Percentiles rank a stretch among this genome's conserved stretches.
phyloP scores from a whole-genome alignment of 2,113 vertebrate species.

The Salvelinus sp. region DNA sequence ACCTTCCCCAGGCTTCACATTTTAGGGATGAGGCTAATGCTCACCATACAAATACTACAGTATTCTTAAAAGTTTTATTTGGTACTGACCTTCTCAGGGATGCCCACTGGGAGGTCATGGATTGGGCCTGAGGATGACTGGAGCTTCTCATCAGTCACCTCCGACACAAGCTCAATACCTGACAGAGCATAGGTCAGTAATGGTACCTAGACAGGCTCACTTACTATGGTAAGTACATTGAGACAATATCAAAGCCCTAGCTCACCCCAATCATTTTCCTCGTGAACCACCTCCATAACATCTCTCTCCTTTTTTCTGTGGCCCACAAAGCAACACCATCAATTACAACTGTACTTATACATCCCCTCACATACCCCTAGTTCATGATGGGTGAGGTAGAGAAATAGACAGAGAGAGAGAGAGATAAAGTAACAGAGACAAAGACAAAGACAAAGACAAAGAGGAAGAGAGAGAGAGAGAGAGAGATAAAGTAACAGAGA shows the following conservation, averaged over 20 bases:
- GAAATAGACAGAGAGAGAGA: not conserved
- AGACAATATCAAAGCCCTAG: not conserved
- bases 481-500: not conserved
- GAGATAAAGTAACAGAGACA: too few species aligned
- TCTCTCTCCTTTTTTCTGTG: slow-evolving; percentile 81
- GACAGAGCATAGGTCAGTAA: not conserved
- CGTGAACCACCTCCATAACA: slow-evolving; percentile 78
- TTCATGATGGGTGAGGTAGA: too few species aligned
- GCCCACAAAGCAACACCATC: not conserved
- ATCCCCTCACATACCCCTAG: too few species aligned
- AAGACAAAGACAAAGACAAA: too few species aligned
- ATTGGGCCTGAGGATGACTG: slow-evolving; percentile 80
- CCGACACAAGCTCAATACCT: slow-evolving; percentile 94
- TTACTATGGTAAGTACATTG: too few species aligned
- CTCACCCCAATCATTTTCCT: slow-evolving; percentile 94
- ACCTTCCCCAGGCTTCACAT: too few species aligned
- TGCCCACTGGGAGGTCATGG: slow-evolving; percentile 89
- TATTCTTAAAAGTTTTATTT: not conserved
- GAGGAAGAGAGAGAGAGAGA: not conserved
- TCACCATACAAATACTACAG: too few species aligned
- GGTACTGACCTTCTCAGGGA: slow-evolving; percentile 82
- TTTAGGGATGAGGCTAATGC: too few species aligned
- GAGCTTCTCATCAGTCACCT: slow-evolving; percentile 86
- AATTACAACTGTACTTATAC: too few species aligned
- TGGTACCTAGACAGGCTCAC: not conserved